These are phyloP conservation scores for Propithecus coquereli DNA, from an alignment of 2,113 vertebrate species.

Conservation along the genomic window DNA sequence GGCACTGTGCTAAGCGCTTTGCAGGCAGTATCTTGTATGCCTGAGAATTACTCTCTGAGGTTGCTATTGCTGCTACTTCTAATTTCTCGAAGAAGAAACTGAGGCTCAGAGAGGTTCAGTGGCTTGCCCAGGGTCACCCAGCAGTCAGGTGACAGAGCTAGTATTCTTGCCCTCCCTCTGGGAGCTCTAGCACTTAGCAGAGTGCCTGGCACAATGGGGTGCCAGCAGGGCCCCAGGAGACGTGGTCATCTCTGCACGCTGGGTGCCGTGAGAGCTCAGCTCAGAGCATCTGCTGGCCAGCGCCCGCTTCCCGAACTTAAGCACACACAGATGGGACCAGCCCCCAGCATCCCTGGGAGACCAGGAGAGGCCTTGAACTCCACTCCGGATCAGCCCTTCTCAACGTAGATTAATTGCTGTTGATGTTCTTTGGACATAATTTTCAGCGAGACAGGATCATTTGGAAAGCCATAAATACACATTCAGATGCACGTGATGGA, in stretches of 20 bases:
- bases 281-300: background rate
- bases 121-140: background rate
- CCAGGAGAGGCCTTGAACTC: slow-evolving; percentile 4
- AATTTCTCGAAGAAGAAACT: background rate
- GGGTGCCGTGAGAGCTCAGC: background rate
- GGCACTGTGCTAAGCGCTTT: background rate
- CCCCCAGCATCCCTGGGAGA: background rate
- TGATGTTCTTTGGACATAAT: slow-evolving; percentile 53
- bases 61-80: background rate
- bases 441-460: slow-evolving; percentile 48
- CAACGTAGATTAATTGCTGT: slow-evolving; percentile 34
- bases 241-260: rapidly evolving
- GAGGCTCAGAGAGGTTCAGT: background rate
- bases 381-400: background rate
- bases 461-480: slow-evolving; percentile 71
- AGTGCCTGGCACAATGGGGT: background rate
- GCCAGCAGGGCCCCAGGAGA: background rate
- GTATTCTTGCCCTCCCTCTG: background rate
- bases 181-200: background rate
- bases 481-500: slow-evolving; percentile 67
- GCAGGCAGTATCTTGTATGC: background rate
- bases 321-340: background rate
- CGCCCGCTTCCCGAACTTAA: background rate
- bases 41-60: background rate
- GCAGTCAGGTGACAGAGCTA: background rate